Evolutionary conservation across 2,113 vertebrate species (phyloP).

Genomic region (Gnathonemus longibarbis): DNA sequence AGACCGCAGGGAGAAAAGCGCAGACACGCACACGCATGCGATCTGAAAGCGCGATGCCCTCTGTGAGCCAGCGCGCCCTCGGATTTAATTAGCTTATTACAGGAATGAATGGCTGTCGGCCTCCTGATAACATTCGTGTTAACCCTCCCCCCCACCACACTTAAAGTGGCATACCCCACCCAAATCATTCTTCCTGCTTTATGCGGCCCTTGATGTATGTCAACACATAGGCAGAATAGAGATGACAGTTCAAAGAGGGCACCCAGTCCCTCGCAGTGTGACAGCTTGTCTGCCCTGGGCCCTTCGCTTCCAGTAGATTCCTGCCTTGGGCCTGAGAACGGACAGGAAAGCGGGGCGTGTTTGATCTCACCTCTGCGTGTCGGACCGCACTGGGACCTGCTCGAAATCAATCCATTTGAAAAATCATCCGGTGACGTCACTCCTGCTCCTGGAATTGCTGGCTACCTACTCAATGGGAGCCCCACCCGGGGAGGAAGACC

Average conservation of each 20-base stretch:
- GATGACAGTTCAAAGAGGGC: constrained; percentile 24
- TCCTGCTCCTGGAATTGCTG: not conserved
- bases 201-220: constrained; percentile 13
- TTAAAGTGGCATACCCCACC: not conserved
- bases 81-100: constrained; percentile 23
- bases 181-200: not conserved
- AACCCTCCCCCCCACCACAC: not conserved
- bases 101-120: not conserved
- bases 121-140: not conserved
- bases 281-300: constrained; percentile 2
- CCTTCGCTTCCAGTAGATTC: not conserved
- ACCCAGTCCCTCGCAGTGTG: constrained; percentile 9
- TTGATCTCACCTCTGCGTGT: not conserved
- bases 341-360: not conserved
- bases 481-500: constrained; percentile 56
- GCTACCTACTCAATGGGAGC: constrained; percentile 54
- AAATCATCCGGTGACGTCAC: not conserved
- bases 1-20: not conserved
- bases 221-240: constrained; percentile 14
- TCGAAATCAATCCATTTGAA: not conserved
- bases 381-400: not conserved
- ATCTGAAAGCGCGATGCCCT: not conserved
- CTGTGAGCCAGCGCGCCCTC: not conserved
- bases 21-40: not conserved
- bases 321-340: not conserved